A percentile compares a stretch with the other conserved stretches of the same genome.
These are phyloP conservation scores for Hyposmocoma kahamanoa DNA, from an alignment of 1,140 invertebrate species.

Conservation along the genomic window DNA sequence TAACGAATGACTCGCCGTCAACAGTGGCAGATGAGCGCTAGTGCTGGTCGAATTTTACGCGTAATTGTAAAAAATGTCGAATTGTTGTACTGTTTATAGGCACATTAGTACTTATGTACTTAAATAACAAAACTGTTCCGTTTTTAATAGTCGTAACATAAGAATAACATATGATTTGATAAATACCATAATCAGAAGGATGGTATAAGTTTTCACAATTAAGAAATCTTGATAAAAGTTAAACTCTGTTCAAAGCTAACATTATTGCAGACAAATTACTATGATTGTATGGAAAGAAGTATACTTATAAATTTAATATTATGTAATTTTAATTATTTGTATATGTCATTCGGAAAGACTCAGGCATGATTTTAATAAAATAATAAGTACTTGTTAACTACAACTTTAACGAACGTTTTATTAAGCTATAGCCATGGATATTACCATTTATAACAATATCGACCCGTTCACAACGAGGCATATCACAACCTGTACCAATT, in stretches of 20 bases:
- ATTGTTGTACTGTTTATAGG: constrained; percentile 4
- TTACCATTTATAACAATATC: constrained; percentile 72
- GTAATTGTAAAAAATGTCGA: background rate
- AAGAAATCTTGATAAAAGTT: constrained; percentile 30
- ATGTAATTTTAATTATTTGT: constrained; percentile 55
- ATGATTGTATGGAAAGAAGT: constrained; percentile 59
- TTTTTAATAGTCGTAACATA: background rate
- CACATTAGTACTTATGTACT: constrained; percentile 6
- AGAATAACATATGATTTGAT: background rate
- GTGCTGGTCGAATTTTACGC: background rate
- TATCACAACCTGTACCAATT: constrained; percentile 74
- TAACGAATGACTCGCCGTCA: background rate
- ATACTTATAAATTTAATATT: constrained; percentile 62
- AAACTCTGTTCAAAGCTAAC: constrained; percentile 45
- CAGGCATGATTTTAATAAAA: constrained; percentile 68
- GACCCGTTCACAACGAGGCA: constrained; percentile 71
- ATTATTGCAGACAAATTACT: constrained; percentile 40
- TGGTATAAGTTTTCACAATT: constrained; percentile 29
- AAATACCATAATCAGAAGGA: constrained; percentile 5
- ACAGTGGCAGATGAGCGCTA: background rate
- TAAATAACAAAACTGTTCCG: background rate
- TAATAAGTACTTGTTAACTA: constrained; percentile 70
- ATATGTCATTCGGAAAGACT: constrained; percentile 66
- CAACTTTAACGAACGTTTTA: constrained; percentile 71
- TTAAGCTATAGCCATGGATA: constrained; percentile 72